Base-by-base conservation (phyloP, 1,140 invertebrate genomes). In the Bombus turneri region DNA sequence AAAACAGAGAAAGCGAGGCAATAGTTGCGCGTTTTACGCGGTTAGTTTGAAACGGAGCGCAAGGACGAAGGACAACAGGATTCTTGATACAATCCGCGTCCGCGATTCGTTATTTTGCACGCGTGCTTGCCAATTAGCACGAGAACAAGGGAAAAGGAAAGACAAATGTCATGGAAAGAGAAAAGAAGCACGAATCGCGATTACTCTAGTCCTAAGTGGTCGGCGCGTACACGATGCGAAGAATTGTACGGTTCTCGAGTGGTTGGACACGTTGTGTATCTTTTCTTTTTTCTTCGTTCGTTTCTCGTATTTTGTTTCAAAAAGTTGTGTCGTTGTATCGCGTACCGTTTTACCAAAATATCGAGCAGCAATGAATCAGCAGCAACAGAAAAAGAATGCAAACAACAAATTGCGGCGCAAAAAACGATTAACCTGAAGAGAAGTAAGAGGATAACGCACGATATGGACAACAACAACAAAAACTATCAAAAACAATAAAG, bases 401-500 rank as follows among this genome's bases (percentile, higher is more conserved):
- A 86, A 86, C 83, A 79, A 81, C 68, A 83, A 72, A 84, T 79
- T 77, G 76, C 80, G 83, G 76, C 68, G 25, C 47, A 59, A 62
- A 62, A 86, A 90, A 82, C 64, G 81, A 81, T 90, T 72, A 90
- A 90, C 69, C 78, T 73, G 85, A 90, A 87, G 87, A 88, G 89
- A 91, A 91, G 87, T 90, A 91, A 86, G 89, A 90, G 87, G 87
- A 91, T 88, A 91, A 91, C 91, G 92, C 92, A 93, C 92, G 93
- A 94, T 94, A 94, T 94, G 93, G 92, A 94, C 92, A 94, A 85
- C 86, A 82, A 94, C 89, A 92, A 91, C 86, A 92, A 93, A 88
- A 94, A 94, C 93, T 94, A 94, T 94, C 91, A 93, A 94, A 95
- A 95, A 95, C 92, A 95, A 95, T 95, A 95, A 95, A 95, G 94